Conservation (phyloP, 2,888 invertebrate genomes). For the Microplitis manilae region DNA sequence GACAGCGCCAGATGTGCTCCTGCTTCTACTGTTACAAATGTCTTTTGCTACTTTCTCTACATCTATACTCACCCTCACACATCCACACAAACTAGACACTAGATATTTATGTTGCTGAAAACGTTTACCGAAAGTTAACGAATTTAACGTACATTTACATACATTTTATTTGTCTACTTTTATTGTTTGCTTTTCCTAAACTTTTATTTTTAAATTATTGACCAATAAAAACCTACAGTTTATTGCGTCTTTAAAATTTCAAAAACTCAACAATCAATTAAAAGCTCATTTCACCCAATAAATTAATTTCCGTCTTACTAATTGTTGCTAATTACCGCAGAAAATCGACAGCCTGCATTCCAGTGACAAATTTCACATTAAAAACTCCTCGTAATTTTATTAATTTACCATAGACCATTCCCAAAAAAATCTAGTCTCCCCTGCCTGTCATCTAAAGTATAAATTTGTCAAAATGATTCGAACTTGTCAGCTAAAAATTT, state of each 20-base stretch:
- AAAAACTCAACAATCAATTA: no score
- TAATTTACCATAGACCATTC: no score
- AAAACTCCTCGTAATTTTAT: no score
- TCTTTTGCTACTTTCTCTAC: background rate
- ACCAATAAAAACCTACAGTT: no score
- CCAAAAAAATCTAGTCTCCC: background rate
- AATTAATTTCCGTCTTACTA: no score
- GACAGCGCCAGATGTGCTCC: slow-evolving; percentile 19
- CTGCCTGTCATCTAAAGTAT: background rate
- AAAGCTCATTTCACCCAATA: no score
- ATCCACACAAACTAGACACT: background rate
- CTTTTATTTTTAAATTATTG: no score
- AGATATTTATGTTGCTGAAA: background rate
- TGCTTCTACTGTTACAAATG: background rate
- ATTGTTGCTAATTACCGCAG: no score
- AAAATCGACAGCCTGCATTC: no score
- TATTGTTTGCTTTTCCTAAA: background rate
- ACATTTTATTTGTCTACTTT: background rate
- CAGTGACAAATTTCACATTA: no score
- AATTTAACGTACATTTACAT: background rate
- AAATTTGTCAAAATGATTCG: background rate
- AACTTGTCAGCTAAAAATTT: background rate
- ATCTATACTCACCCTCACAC: background rate
- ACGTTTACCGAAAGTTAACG: background rate
- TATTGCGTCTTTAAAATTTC: no score